A percentile compares a stretch with the other conserved stretches of the same genome.
These are phyloP conservation scores for Drosophila albomicans DNA, from an alignment of 1,140 invertebrate genomes.

Conservation along the genomic window DNA sequence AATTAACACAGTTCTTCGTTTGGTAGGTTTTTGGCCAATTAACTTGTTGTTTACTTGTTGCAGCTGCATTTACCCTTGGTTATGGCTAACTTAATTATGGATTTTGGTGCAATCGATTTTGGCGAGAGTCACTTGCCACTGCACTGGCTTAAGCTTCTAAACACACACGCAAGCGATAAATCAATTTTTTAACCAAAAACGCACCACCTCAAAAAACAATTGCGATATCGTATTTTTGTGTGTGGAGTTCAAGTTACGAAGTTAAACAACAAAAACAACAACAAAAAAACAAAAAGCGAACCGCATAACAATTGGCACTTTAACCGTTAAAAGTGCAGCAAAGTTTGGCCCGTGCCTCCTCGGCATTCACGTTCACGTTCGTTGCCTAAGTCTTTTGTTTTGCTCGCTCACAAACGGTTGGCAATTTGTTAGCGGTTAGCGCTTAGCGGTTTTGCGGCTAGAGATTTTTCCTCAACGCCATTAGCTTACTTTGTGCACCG, in stretches of 20 bases:
- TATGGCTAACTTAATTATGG: slow-evolving; percentile 42
- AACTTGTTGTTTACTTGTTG: slow-evolving; percentile 10
- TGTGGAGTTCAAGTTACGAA: slow-evolving; percentile 11
- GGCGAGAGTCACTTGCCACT: background rate
- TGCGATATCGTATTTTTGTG: too few species aligned
- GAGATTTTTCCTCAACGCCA: slow-evolving; percentile 49
- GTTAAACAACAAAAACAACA: slow-evolving; percentile 16
- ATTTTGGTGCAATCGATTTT: slow-evolving; percentile 42
- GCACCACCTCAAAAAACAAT: background rate
- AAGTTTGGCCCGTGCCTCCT: slow-evolving; percentile 34
- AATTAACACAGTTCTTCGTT: slow-evolving; percentile 78
- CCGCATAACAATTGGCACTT: slow-evolving; percentile 72
- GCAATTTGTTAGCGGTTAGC: slow-evolving; percentile 59
- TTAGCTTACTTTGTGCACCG: slow-evolving; percentile 67
- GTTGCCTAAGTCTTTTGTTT: slow-evolving; percentile 82
- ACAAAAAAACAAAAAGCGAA: slow-evolving; percentile 45
- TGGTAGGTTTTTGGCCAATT: slow-evolving; percentile 61
- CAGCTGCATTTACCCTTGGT: slow-evolving; percentile 56
- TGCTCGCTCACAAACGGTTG: slow-evolving; percentile 13
- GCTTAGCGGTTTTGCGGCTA: background rate
- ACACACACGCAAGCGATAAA: slow-evolving; percentile 3
- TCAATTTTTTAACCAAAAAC: background rate
- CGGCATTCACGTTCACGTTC: slow-evolving; percentile 47
- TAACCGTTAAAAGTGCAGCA: slow-evolving; percentile 61
- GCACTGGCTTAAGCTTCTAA: background rate